phyloP scores from a whole-genome alignment of 2,888 invertebrate species.

The Agrotis segetum region DNA sequence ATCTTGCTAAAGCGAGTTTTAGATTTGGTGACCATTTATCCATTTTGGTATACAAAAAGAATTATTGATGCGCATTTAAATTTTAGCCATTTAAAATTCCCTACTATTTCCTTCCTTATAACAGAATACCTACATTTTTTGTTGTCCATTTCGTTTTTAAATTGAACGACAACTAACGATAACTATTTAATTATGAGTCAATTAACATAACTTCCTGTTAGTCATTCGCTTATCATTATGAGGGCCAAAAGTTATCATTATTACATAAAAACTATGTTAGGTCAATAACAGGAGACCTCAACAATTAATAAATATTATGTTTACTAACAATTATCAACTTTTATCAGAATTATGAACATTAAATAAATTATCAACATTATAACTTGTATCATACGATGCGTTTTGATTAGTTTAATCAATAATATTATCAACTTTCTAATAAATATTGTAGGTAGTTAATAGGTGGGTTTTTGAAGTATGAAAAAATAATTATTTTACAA shows the following conservation, averaged over 20 bases:
- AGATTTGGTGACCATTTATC: too few relatives aligned
- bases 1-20: too few relatives aligned
- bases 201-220: not conserved
- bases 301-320: conserved; percentile 27
- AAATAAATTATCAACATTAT: not conserved
- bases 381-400: conserved; percentile 22
- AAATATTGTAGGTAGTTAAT: not conserved
- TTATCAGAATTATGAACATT: conserved; percentile 11
- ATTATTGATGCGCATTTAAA: too few relatives aligned
- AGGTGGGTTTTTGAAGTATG: conserved; percentile 1
- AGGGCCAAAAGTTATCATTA: conserved; percentile 14
- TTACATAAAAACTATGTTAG: conserved; percentile 14
- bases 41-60: too few relatives aligned
- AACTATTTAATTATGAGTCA: conserved; percentile 2
- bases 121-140: not conserved
- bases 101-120: conserved; percentile 1
- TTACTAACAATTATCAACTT: conserved; percentile 2
- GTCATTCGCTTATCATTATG: not conserved
- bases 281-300: conserved; percentile 5
- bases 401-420: conserved; percentile 28
- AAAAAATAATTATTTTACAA: conserved; percentile 11
- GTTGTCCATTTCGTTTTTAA: not conserved
- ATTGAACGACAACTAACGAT: not conserved
- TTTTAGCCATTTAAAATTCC: too few relatives aligned
- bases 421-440: conserved; percentile 21